Evolutionary conservation across 2,113 vertebrate species (phyloP).

Genomic region (Cyanistes caeruleus): DNA sequence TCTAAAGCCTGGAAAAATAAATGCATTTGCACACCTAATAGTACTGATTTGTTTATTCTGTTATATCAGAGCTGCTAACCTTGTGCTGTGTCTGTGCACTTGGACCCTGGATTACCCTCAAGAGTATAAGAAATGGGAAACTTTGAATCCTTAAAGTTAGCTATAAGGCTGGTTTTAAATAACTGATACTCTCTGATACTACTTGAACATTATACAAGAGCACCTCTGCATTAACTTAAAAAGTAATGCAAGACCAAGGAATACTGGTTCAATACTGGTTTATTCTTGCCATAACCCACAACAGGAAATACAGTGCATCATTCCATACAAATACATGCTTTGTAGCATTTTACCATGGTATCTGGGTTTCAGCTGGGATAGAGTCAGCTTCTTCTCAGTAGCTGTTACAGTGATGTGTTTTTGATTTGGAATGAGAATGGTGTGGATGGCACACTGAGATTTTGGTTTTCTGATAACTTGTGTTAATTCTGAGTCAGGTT

Average conservation of each 20-base stretch:
- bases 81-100: accelerated
- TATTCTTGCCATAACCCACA: not conserved
- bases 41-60: not conserved
- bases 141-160: not conserved
- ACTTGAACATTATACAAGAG: not conserved
- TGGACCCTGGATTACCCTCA: not conserved
- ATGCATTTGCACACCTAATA: not conserved
- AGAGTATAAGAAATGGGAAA: not conserved
- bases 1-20: not conserved
- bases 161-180: not conserved
- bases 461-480: not conserved
- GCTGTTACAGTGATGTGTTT: not conserved
- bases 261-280: not conserved
- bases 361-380: not conserved
- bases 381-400: not conserved
- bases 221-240: not conserved
- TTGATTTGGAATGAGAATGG: not conserved
- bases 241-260: not conserved
- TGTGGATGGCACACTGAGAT: too few relatives aligned
- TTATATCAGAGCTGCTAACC: not conserved
- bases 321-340: not conserved
- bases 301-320: not conserved
- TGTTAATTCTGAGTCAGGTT: not conserved
- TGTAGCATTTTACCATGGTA: not conserved
- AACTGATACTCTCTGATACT: not conserved